phyloP scores from a whole-genome alignment of 2,797 vertebrate species.

The Typhlichthys eigenmanni region DNA sequence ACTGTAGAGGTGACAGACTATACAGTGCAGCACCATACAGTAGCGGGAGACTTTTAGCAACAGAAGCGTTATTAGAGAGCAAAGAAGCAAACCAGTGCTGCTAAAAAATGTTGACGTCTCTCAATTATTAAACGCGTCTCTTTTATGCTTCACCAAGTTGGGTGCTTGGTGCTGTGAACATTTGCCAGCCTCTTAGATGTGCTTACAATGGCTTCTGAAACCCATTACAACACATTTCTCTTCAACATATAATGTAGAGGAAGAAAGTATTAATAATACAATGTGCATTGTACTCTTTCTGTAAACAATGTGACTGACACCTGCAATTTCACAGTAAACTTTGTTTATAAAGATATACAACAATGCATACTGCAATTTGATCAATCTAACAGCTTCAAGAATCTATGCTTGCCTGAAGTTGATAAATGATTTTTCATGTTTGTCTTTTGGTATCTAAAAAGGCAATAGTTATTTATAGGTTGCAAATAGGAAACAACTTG shows the following conservation, averaged over 20 bases:
- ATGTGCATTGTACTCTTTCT: conserved; percentile 9
- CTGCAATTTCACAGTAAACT: background rate
- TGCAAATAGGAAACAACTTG: background rate
- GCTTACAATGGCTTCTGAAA: too few species aligned
- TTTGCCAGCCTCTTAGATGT: too few species aligned
- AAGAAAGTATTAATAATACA: background rate
- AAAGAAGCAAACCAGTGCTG: conserved; percentile 8
- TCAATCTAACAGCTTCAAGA: background rate
- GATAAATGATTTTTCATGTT: background rate
- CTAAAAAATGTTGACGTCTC: conserved; percentile 22
- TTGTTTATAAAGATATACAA: background rate
- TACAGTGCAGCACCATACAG: conserved; percentile 1
- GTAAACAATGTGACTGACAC: background rate
- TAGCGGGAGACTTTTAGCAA: background rate
- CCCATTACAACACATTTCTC: conserved; percentile 9
- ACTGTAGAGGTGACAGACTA: conserved; percentile 4
- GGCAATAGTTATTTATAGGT: too few species aligned
- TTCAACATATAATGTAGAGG: conserved; percentile 43
- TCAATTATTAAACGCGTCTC: background rate
- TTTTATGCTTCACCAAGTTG: too few species aligned
- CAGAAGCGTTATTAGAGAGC: conserved; percentile 2
- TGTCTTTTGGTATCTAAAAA: background rate
- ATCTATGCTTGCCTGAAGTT: background rate
- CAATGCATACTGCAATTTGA: background rate
- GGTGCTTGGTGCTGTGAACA: too few species aligned